These are phyloP conservation scores for Ceyx erithaca DNA, from an alignment of 2,797 vertebrate species.

Conservation along the genomic window DNA sequence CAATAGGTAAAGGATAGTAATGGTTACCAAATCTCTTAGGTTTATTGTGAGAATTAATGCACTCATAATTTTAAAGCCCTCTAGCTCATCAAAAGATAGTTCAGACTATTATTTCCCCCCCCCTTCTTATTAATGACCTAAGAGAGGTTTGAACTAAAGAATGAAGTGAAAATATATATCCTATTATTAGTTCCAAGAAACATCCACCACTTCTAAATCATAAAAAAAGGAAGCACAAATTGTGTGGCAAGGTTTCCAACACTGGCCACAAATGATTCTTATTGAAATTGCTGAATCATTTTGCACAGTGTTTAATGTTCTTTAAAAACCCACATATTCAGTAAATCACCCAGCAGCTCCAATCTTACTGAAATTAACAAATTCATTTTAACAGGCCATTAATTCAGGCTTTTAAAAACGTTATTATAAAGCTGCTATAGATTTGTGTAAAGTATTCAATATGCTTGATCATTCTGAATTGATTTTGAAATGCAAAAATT, in stretches of 20 bases:
- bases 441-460: slow-evolving; percentile 34
- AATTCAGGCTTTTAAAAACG: slow-evolving; percentile 35
- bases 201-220: not conserved
- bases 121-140: not conserved
- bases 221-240: not conserved
- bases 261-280: not conserved
- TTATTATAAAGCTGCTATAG: slow-evolving; percentile 7
- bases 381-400: slow-evolving; percentile 31
- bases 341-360: slow-evolving; percentile 17
- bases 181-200: slow-evolving; percentile 18
- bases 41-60: slow-evolving; percentile 12
- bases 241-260: slow-evolving; percentile 7
- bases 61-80: slow-evolving; percentile 24
- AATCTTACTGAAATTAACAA: slow-evolving; percentile 40
- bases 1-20: not conserved
- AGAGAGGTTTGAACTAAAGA: not conserved
- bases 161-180: not conserved
- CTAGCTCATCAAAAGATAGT: not conserved
- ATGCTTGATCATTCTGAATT: slow-evolving; percentile 36
- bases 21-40: not conserved
- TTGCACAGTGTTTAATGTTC: not conserved
- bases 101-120: not conserved
- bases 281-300: slow-evolving; percentile 35
- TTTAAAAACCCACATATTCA: not conserved
- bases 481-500: slow-evolving; percentile 60